Evolutionary conservation across 2,797 vertebrate species (phyloP).

Genomic region (Poeciliopsis turneri): DNA sequence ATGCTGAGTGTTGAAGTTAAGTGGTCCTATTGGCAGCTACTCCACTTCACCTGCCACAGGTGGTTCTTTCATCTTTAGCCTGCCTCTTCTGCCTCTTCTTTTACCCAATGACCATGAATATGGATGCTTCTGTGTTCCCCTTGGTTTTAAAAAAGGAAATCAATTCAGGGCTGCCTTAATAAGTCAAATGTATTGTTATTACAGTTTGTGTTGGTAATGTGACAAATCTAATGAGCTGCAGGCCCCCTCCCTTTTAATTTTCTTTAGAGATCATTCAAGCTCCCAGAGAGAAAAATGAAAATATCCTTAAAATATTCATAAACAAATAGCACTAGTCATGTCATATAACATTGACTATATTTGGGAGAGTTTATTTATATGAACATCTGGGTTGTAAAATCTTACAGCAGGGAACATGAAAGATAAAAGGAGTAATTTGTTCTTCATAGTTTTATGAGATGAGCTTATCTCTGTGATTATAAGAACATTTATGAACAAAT

Average conservation of each 20-base stretch:
- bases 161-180: slow-evolving; percentile 62
- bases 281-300: slow-evolving; percentile 31
- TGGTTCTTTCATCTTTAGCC: slow-evolving; percentile 75
- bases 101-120: slow-evolving; percentile 68
- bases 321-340: slow-evolving; percentile 57
- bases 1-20: slow-evolving; percentile 52
- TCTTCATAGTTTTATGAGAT: slow-evolving; percentile 72
- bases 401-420: slow-evolving; percentile 57
- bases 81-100: slow-evolving; percentile 47
- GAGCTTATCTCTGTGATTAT: slow-evolving; percentile 64
- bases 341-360: slow-evolving; percentile 58
- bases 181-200: slow-evolving; percentile 45
- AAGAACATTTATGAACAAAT: slow-evolving; percentile 38
- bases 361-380: slow-evolving; percentile 48
- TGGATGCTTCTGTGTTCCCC: slow-evolving; percentile 52
- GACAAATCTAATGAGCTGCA: slow-evolving; percentile 46
- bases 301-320: slow-evolving; percentile 46
- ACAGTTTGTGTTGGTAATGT: slow-evolving; percentile 60
- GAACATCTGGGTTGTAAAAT: slow-evolving; percentile 71
- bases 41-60: slow-evolving; percentile 78
- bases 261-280: slow-evolving; percentile 35
- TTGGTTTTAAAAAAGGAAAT: slow-evolving; percentile 47
- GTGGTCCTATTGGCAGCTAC: slow-evolving; percentile 45
- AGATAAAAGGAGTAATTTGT: slow-evolving; percentile 71
- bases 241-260: slow-evolving; percentile 23